phyloP scores from a whole-genome alignment of 2,888 invertebrate genomes.

The Alsophila aescularia region DNA sequence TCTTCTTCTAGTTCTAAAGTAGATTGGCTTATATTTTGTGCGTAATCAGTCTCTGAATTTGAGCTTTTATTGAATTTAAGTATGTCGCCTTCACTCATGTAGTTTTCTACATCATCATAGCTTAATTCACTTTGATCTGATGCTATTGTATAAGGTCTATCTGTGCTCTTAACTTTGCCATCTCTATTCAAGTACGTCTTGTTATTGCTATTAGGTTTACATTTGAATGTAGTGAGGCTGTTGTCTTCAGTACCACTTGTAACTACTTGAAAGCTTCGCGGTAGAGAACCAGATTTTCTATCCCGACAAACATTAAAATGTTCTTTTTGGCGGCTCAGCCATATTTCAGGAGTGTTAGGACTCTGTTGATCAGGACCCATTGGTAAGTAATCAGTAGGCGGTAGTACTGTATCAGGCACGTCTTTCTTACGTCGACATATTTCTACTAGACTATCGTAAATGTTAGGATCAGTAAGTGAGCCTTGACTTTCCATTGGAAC shows the following conservation, averaged over 20 bases:
- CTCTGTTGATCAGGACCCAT: constrained; percentile 76
- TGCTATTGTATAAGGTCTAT: constrained; percentile 88
- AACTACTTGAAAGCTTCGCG: constrained; percentile 89
- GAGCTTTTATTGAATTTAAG: constrained; percentile 72
- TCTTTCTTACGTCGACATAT: constrained; percentile 72
- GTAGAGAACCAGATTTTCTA: constrained; percentile 90
- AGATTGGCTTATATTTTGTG: constrained; percentile 75
- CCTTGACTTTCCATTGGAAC: constrained; percentile 67
- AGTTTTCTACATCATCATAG: constrained; percentile 87
- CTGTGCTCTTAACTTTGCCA: constrained; percentile 85
- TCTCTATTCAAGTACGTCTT: constrained; percentile 85
- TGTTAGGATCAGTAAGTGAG: constrained; percentile 52
- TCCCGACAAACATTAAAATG: constrained; percentile 87
- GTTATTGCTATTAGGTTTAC: constrained; percentile 72
- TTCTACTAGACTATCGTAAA: constrained; percentile 73
- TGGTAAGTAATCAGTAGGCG: constrained; percentile 69
- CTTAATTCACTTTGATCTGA: constrained; percentile 89
- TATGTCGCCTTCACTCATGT: constrained; percentile 75
- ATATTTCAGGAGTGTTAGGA: constrained; percentile 88
- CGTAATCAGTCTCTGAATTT: constrained; percentile 63
- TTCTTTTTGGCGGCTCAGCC: constrained; percentile 88
- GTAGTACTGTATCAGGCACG: constrained; percentile 41
- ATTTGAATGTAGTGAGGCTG: constrained; percentile 70
- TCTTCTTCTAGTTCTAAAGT: constrained; percentile 80
- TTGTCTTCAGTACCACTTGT: constrained; percentile 81